Evolutionary conservation across 2,888 invertebrate genomes (phyloP).

Genomic region (Diadromus collaris): DNA sequence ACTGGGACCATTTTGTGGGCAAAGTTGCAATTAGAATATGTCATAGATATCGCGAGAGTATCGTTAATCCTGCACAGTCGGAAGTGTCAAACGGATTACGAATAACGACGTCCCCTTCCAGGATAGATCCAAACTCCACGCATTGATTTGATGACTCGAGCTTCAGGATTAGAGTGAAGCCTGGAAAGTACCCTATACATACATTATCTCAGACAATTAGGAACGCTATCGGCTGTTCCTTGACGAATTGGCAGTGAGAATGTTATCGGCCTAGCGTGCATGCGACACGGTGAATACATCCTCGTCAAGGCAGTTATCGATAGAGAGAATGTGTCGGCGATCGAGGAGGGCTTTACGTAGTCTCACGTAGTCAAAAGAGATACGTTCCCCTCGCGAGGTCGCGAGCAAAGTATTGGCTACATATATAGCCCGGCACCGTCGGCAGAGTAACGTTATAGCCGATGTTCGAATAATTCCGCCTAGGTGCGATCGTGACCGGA

Average conservation of each 20-base stretch:
- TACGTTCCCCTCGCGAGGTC: constrained; percentile 34
- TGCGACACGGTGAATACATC: not conserved
- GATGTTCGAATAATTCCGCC: constrained; percentile 56
- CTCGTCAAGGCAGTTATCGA: constrained; percentile 36
- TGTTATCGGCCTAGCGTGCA: not conserved
- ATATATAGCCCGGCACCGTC: constrained; percentile 17
- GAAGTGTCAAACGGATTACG: not conserved
- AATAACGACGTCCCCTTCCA: not conserved
- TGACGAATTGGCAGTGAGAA: not conserved
- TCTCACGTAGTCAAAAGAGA: constrained; percentile 41
- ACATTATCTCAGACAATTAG: constrained; percentile 27
- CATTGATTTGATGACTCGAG: not conserved
- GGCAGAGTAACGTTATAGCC: constrained; percentile 52
- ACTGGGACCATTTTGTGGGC: not conserved
- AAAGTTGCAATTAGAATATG: not conserved
- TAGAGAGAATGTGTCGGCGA: constrained; percentile 23
- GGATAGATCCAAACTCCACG: not conserved
- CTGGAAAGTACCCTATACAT: constrained; percentile 6
- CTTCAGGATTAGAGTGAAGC: constrained; percentile 8
- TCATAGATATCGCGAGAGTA: not conserved
- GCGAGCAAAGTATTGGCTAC: constrained; percentile 14
- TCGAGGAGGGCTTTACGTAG: constrained; percentile 39
- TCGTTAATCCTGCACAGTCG: not conserved
- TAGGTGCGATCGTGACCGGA: constrained; percentile 57
- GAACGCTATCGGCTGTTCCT: not conserved